Conservation (phyloP, 2,888 invertebrate species). For the Steromphala cineraria region DNA sequence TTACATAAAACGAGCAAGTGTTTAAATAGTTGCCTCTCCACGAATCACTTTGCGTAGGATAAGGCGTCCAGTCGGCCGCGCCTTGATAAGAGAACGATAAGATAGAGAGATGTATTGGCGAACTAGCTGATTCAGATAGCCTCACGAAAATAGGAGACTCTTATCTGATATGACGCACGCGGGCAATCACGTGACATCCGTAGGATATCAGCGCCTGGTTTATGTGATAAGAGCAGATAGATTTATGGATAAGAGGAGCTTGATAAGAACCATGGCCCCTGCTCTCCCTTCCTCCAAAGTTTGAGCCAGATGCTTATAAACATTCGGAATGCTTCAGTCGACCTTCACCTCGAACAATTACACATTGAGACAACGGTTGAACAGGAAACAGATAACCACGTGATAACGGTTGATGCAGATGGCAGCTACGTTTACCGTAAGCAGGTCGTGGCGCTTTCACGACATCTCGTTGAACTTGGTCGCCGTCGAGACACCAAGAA, state of each 20-base stretch:
- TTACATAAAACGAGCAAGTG: background rate
- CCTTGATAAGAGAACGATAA: slow-evolving; percentile 10
- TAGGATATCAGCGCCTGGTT: slow-evolving; percentile 3
- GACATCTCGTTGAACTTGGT: no score
- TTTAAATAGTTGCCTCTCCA: slow-evolving; percentile 4
- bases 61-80: background rate
- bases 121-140: slow-evolving; percentile 3
- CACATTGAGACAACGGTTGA: background rate
- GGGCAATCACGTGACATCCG: slow-evolving; percentile 14
- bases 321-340: background rate
- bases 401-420: background rate
- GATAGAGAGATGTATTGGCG: slow-evolving; percentile 5
- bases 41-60: background rate
- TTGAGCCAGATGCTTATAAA: background rate
- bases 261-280: background rate
- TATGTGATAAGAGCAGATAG: slow-evolving; percentile 7
- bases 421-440: background rate
- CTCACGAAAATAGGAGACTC: slow-evolving; percentile 15
- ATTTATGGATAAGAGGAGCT: slow-evolving; percentile 11
- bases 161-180: slow-evolving; percentile 19
- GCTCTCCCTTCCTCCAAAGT: background rate
- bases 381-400: slow-evolving; percentile 7
- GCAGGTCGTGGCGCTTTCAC: background rate
- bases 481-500: no score
- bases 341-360: slow-evolving; percentile 17